These are phyloP conservation scores for Melikaiella ostensackeni DNA, from an alignment of 2,888 invertebrate genomes.

Conservation along the genomic window DNA sequence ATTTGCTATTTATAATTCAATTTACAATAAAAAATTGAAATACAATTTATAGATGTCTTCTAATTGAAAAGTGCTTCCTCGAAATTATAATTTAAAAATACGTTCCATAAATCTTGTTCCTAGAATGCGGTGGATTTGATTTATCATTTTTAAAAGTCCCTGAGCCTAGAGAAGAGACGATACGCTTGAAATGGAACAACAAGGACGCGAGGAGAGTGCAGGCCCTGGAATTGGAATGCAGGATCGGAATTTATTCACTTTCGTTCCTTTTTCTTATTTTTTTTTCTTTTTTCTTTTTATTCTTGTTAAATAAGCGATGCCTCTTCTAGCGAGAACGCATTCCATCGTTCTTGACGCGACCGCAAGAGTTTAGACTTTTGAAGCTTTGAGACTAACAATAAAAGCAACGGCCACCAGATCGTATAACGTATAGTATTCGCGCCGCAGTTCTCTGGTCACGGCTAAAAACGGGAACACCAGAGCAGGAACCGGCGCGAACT, in stretches of 20 bases:
- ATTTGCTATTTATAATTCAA: not conserved
- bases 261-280: not conserved
- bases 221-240: constrained; percentile 27
- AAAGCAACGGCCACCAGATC: constrained; percentile 31
- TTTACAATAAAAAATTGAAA: too few species aligned
- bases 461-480: constrained; percentile 50
- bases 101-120: not conserved
- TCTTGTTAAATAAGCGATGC: constrained; percentile 35
- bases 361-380: constrained; percentile 1
- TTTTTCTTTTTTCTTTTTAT: not conserved
- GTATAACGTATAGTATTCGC: not conserved
- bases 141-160: constrained; percentile 19
- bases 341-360: constrained; percentile 26
- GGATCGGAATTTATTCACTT: constrained; percentile 39
- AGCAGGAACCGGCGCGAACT: constrained; percentile 51
- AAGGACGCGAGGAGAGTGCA: constrained; percentile 23
- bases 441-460: constrained; percentile 41
- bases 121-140: constrained; percentile 12
- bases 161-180: constrained; percentile 8
- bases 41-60: too few species aligned
- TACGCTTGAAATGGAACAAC: constrained; percentile 30
- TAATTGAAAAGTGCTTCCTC: not conserved
- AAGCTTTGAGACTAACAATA: not conserved
- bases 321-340: constrained; percentile 31
- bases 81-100: not conserved